Evolutionary conservation across 2,888 invertebrate genomes (phyloP).

Genomic region (Sesia apiformis): DNA sequence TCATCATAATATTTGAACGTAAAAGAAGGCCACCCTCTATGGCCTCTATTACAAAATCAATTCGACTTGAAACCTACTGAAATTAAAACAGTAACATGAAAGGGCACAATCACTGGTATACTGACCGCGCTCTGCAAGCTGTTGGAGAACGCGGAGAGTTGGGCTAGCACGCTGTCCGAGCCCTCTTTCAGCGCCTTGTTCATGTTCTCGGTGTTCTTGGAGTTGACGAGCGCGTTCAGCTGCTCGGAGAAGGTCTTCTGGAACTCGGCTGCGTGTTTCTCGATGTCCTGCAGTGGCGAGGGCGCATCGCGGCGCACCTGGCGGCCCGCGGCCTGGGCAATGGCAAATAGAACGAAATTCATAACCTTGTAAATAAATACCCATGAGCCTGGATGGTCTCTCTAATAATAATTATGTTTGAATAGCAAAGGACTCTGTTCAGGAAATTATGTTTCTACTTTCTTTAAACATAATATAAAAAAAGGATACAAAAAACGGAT

Average conservation of each 20-base stretch:
- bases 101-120: constrained; percentile 6
- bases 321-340: not conserved
- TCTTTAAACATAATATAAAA: no score
- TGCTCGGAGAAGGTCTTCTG: constrained; percentile 44
- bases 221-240: constrained; percentile 34
- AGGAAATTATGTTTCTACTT: no score
- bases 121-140: constrained; percentile 46
- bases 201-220: constrained; percentile 47
- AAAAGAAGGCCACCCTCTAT: no score
- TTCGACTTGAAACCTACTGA: no score
- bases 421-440: no score
- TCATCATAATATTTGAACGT: no score
- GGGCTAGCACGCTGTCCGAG: constrained; percentile 39
- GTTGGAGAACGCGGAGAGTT: constrained; percentile 34
- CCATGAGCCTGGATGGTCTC: constrained; percentile 9
- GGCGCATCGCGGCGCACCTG: constrained; percentile 44
- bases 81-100: no score
- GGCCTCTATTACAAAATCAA: no score
- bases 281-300: constrained; percentile 31
- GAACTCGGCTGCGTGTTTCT: constrained; percentile 47
- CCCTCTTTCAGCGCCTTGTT: constrained; percentile 51
- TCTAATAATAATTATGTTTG: constrained; percentile 8
- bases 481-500: no score
- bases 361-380: not conserved
- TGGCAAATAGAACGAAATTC: not conserved